A percentile compares a stretch with the other conserved stretches of the same genome.
Conservation (phyloP, 2,888 invertebrate genomes). For the Lasiommata megera region DNA sequence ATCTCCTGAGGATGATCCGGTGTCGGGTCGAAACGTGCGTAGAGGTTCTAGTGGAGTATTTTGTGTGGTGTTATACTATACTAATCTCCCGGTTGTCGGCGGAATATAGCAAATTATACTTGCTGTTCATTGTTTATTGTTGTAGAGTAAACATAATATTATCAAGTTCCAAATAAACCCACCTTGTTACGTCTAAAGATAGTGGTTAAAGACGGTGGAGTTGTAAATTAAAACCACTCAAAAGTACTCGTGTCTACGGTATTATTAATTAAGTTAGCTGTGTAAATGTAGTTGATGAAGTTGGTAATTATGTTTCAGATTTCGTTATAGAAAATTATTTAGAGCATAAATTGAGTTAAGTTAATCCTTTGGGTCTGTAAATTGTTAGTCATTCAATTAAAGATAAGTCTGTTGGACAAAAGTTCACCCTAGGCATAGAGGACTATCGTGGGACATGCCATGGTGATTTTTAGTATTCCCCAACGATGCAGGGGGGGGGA, state of each 20-base stretch:
- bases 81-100: no score
- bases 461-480: no score
- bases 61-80: no score
- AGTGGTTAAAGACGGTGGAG: background rate
- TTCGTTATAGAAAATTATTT: constrained; percentile 2
- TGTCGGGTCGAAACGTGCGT: no score
- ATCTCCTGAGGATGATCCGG: no score
- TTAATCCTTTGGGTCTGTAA: background rate
- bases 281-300: constrained; percentile 9
- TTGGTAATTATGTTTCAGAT: constrained; percentile 9
- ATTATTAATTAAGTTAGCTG: constrained; percentile 8
- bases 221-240: background rate
- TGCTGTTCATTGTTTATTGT: no score
- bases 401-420: no score
- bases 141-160: background rate
- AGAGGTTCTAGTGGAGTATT: no score
- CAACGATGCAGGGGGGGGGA: no score
- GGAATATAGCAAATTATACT: no score
- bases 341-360: background rate
- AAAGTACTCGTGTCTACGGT: background rate
- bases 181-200: background rate
- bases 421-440: no score
- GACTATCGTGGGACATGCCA: no score
- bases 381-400: background rate
- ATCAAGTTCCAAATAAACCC: background rate